Evolutionary conservation across 1,140 invertebrate species (phyloP).

Genomic region (Drosophila triauraria): DNA sequence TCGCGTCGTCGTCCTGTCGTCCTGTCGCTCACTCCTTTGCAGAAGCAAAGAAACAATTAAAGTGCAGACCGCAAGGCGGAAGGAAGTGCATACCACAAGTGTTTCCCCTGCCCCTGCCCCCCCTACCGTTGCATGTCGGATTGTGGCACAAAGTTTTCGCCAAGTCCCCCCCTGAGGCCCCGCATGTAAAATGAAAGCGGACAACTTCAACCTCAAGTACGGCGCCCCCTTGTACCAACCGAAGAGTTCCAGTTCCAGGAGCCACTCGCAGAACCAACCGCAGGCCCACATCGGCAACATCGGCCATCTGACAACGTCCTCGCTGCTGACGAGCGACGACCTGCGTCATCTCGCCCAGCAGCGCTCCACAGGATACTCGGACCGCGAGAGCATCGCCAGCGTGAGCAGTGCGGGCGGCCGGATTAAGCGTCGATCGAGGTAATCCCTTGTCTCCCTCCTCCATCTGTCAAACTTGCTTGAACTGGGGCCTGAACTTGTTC

Average conservation of each 20-base stretch:
- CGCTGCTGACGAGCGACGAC: slow-evolving; percentile 66
- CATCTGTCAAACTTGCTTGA: slow-evolving; percentile 14
- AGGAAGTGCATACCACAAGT: slow-evolving; percentile 78
- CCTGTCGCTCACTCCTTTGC: slow-evolving; percentile 42
- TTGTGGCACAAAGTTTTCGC: slow-evolving; percentile 60
- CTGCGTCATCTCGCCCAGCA: slow-evolving; percentile 59
- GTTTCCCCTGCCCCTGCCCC: slow-evolving; percentile 18
- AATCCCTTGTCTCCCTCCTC: slow-evolving; percentile 2
- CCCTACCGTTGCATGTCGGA: slow-evolving; percentile 58
- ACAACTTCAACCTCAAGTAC: slow-evolving; percentile 75
- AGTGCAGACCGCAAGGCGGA: slow-evolving; percentile 69
- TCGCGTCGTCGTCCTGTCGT: slow-evolving; percentile 67
- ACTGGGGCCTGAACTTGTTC: slow-evolving; percentile 1
- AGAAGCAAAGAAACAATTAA: slow-evolving; percentile 78
- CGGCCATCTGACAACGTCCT: slow-evolving; percentile 40
- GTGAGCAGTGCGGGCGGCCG: slow-evolving; percentile 62
- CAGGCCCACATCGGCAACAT: slow-evolving; percentile 56
- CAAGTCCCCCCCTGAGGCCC: slow-evolving; percentile 12
- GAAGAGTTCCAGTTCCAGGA: slow-evolving; percentile 68
- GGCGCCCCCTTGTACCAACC: slow-evolving; percentile 73
- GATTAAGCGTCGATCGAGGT: slow-evolving; percentile 68
- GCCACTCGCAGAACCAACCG: slow-evolving; percentile 68
- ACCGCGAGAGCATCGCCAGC: slow-evolving; percentile 73
- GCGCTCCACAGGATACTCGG: slow-evolving; percentile 55
- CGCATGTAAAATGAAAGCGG: slow-evolving; percentile 81